These are phyloP conservation scores for Eupithecia centaureata DNA, from an alignment of 2,888 invertebrate genomes.

Conservation along the genomic window DNA sequence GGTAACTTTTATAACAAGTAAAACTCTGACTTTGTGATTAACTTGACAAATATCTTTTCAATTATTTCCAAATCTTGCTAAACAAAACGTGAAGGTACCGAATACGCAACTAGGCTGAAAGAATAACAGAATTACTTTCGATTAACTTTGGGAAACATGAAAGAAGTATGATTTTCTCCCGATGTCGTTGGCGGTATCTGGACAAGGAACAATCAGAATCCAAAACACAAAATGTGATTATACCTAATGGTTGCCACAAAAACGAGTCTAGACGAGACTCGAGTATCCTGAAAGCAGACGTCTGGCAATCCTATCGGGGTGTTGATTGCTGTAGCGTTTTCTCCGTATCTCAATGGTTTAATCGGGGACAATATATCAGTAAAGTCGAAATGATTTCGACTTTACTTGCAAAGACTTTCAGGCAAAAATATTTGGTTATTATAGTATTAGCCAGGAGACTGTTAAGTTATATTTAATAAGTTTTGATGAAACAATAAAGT, in stretches of 20 bases:
- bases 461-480: no score
- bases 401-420: no score
- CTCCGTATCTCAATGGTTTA: background rate
- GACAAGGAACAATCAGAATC: slow-evolving; percentile 5
- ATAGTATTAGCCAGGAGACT: no score
- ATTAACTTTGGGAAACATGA: background rate
- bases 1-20: no score
- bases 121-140: background rate
- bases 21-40: no score
- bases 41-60: background rate
- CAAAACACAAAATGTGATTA: slow-evolving; percentile 22
- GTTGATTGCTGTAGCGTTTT: slow-evolving; percentile 2
- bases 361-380: background rate
- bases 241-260: slow-evolving; percentile 27
- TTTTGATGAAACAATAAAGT: no score
- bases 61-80: background rate
- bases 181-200: background rate
- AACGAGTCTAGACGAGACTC: slow-evolving; percentile 41
- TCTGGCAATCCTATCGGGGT: slow-evolving; percentile 15
- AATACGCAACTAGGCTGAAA: background rate
- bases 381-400: no score
- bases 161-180: background rate
- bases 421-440: no score
- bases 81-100: background rate
- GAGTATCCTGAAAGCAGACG: slow-evolving; percentile 34